Conservation (phyloP, 2,888 invertebrate species). For the Nebria salina region DNA sequence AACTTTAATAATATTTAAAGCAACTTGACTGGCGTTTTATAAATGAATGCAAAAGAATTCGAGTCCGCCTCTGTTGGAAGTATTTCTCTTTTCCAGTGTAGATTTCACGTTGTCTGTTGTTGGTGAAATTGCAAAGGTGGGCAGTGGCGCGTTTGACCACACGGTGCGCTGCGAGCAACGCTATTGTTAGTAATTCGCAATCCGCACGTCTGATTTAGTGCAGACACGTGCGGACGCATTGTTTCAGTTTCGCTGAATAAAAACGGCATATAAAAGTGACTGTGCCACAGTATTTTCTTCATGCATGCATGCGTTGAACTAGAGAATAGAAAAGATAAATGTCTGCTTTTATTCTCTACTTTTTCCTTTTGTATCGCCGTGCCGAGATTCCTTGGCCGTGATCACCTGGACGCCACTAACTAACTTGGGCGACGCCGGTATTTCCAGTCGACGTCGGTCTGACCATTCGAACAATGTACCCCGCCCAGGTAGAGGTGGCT, state of each 20-base stretch:
- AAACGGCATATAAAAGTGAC: neutral
- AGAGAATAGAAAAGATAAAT: neutral
- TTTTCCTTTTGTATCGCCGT: neutral
- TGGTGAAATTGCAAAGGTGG: constrained; percentile 1
- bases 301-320: neutral
- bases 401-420: constrained; percentile 13
- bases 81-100: neutral
- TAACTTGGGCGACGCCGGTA: neutral
- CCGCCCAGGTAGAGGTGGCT: constrained; percentile 3
- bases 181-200: constrained; percentile 29
- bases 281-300: constrained; percentile 1
- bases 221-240: constrained; percentile 17
- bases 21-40: neutral
- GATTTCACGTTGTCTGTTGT: neutral
- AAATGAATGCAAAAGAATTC: neutral
- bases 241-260: neutral
- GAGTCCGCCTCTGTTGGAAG: neutral
- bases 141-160: neutral
- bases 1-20: no score
- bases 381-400: neutral
- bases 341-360: neutral
- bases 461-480: constrained; percentile 10
- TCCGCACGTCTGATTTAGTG: constrained; percentile 25
- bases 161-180: neutral
- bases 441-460: constrained; percentile 10